Evolutionary conservation across 2,113 vertebrate genomes (phyloP), one percentile per base, ranked within the genome.

Genomic region (Marcusenius ussheri): DNA sequence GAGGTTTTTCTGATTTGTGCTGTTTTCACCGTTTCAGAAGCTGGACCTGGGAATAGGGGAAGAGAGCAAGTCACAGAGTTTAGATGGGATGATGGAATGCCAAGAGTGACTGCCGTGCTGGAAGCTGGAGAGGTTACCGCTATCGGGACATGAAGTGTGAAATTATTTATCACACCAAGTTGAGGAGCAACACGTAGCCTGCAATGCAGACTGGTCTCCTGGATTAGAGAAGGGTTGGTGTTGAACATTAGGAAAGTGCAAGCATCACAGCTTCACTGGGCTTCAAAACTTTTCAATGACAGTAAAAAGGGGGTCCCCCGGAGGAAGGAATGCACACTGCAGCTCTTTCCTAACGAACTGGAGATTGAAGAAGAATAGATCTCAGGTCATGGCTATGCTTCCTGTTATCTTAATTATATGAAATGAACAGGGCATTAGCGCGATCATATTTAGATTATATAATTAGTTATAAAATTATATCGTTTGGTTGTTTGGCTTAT

Each of bases 81-180:
- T 84, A n/a, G 83, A 84, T 84, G 42, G 49, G 90, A 66, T 85
- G 83, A 77, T 86, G 84, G 70, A 19, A 83, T 42, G 47, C 45
- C 83, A 31, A 45, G 27, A 66, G 87, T 45, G 84, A 88, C 31
- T 17, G 42, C 5, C 0, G 5, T 46, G 89, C 27, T 53, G 50
- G n/a, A n/a, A 53, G 27, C 27, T 35, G 47, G 15, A 50, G 24
- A 90, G 89, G 27, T 70, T 46, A 86, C 86, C 50, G 77, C 93
- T 93, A 93, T 93, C 92, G 89, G 92, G 80, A 91, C 93, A 93
- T 47, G 90, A 90, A 91, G 92, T 94, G 94, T 93, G 94, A 95
- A 94, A 95, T 95, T 92, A 94, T 94, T 91, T 93, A 92, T 93
- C 91, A 91, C 89, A 45, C 31, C 39, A 87, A 58, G 47, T 91